Conservation (phyloP, 2,113 vertebrate species). For the Mixornis gularis region DNA sequence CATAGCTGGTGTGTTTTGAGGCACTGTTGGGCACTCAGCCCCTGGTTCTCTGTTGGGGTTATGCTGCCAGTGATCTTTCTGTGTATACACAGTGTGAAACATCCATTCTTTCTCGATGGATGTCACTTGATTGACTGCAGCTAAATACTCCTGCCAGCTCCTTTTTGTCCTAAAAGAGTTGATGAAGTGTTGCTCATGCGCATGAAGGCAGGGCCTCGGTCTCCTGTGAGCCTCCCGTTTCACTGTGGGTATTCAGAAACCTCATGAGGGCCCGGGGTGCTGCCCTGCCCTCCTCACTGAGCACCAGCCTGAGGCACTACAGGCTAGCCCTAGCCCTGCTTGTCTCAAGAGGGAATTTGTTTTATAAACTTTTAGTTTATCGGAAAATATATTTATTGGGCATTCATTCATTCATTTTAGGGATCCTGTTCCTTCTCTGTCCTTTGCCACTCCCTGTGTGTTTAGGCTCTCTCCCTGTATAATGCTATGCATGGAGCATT, state of each 20-base stretch:
- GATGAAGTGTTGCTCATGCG: not conserved
- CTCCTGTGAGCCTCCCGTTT: fast-evolving
- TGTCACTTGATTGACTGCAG: not conserved
- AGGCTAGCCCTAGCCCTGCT: not conserved
- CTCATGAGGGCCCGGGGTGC: fast-evolving
- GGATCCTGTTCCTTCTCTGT: not conserved
- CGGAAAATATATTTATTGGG: not conserved
- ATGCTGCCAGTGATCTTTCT: too few relatives aligned
- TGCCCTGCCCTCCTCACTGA: not conserved
- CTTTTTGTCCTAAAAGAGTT: not conserved
- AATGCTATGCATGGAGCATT: not conserved
- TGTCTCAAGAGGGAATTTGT: not conserved
- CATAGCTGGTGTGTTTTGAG: not conserved
- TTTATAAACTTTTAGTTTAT: not conserved
- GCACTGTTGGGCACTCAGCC: not conserved
- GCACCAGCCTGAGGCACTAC: not conserved
- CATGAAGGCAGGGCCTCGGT: not conserved
- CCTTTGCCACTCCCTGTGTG: not conserved
- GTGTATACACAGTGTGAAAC: not conserved
- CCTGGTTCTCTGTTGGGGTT: not conserved
- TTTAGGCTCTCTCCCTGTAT: not conserved
- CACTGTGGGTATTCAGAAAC: not conserved
- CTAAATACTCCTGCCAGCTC: not conserved
- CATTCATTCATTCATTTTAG: not conserved
- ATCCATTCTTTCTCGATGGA: not conserved